phyloP scores from a whole-genome alignment of 2,797 vertebrate genomes.

The Lithobates sylvaticus region DNA sequence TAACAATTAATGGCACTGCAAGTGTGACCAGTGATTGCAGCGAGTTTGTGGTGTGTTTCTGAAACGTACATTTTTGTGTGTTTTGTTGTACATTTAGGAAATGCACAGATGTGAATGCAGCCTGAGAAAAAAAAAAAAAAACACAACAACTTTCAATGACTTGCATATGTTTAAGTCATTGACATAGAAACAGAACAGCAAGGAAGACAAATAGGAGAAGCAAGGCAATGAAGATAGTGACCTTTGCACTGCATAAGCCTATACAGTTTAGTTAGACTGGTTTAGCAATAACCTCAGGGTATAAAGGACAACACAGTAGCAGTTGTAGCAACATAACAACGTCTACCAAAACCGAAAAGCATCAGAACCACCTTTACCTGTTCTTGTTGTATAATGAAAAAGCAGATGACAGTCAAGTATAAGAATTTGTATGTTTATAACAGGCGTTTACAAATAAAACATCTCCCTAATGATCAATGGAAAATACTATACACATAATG shows the following conservation, averaged over 20 bases:
- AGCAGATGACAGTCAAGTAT: not conserved
- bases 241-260: slow-evolving; percentile 47
- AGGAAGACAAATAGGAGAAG: not conserved
- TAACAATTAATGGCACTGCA: no score
- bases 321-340: slow-evolving; percentile 42
- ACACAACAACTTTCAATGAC: not conserved
- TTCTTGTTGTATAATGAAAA: not conserved
- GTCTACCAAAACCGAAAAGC: slow-evolving; percentile 6
- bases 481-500: no score
- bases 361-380: not conserved
- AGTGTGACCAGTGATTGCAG: no score
- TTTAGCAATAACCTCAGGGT: slow-evolving; percentile 55
- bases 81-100: no score
- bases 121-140: no score
- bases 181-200: not conserved
- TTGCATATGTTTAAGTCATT: not conserved
- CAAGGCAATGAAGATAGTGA: slow-evolving; percentile 3
- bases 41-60: no score
- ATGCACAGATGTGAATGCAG: no score
- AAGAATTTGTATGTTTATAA: no score
- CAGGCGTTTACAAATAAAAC: no score
- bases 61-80: no score
- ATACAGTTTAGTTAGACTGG: slow-evolving; percentile 53
- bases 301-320: slow-evolving; percentile 23
- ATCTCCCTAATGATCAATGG: no score